Conservation (phyloP, 2,113 vertebrate species). For the Tenrec ecaudatus region DNA sequence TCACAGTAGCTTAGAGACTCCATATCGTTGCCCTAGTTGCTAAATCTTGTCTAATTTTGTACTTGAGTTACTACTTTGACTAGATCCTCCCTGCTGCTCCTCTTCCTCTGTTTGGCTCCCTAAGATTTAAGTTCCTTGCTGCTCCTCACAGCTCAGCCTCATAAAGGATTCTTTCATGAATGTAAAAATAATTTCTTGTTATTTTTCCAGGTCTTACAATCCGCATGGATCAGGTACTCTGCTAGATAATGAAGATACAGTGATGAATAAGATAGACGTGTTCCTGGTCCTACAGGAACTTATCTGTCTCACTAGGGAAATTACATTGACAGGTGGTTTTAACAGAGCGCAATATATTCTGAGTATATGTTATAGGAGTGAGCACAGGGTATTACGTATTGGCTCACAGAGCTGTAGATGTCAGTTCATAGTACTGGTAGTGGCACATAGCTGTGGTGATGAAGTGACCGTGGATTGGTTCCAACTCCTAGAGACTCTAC, state of each 20-base stretch:
- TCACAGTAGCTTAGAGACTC: not conserved
- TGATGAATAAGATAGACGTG: not conserved
- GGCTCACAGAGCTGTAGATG: no score
- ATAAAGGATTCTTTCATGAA: not conserved
- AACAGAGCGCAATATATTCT: not conserved
- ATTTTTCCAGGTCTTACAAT: not conserved
- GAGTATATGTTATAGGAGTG: not conserved
- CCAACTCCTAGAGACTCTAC: no score
- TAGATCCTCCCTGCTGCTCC: not conserved
- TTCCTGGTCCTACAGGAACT: not conserved
- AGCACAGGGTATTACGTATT: not conserved
- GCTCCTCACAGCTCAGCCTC: not conserved
- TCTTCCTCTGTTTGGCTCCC: not conserved
- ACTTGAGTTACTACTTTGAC: not conserved
- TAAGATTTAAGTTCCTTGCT: not conserved
- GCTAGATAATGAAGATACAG: not conserved
- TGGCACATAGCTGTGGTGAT: no score
- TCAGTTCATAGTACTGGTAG: no score
- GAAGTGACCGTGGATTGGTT: no score
- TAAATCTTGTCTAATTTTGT: not conserved
- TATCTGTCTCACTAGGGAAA: constrained; percentile 10
- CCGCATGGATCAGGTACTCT: not conserved
- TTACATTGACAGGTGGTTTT: not conserved
- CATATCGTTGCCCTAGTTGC: not conserved
- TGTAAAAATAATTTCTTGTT: not conserved